These are phyloP conservation scores for Tetramorium bicarinatum DNA, from an alignment of 2,888 invertebrate genomes.

Conservation along the genomic window DNA sequence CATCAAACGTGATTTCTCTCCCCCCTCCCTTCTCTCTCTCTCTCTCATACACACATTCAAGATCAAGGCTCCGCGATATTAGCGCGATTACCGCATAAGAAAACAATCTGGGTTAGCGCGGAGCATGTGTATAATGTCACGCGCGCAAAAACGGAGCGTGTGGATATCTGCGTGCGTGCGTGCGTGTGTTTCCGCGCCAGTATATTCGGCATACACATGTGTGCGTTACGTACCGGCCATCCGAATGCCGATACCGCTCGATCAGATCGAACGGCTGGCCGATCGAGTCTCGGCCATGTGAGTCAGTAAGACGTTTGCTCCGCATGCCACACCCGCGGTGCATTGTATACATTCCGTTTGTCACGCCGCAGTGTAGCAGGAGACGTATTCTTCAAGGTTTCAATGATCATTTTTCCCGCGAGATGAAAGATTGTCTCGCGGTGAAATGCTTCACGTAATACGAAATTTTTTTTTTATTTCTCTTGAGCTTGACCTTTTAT, in stretches of 20 bases:
- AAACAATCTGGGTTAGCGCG: constrained; percentile 78
- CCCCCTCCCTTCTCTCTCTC: not conserved
- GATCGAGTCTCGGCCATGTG: constrained; percentile 71
- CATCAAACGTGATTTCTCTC: constrained; percentile 57
- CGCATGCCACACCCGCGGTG: constrained; percentile 78
- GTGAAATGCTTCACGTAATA: not conserved
- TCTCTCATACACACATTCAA: constrained; percentile 56
- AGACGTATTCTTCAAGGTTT: constrained; percentile 59
- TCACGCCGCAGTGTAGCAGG: constrained; percentile 54
- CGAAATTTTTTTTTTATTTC: not conserved
- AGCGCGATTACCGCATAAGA: constrained; percentile 76
- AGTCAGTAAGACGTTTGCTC: constrained; percentile 81
- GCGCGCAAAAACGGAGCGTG: constrained; percentile 27
- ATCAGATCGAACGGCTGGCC: constrained; percentile 53
- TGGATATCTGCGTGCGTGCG: not conserved
- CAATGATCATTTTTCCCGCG: constrained; percentile 59
- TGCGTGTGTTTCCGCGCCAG: not conserved
- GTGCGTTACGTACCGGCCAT: not conserved
- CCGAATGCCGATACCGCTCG: constrained; percentile 41
- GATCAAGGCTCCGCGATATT: constrained; percentile 79
- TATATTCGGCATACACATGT: not conserved
- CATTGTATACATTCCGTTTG: constrained; percentile 78
- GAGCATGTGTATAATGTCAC: constrained; percentile 1
- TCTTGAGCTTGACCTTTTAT: not conserved
- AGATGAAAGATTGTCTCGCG: constrained; percentile 61